phyloP scores from a whole-genome alignment of 1,140 invertebrate species.

The Drosophila virilis region DNA sequence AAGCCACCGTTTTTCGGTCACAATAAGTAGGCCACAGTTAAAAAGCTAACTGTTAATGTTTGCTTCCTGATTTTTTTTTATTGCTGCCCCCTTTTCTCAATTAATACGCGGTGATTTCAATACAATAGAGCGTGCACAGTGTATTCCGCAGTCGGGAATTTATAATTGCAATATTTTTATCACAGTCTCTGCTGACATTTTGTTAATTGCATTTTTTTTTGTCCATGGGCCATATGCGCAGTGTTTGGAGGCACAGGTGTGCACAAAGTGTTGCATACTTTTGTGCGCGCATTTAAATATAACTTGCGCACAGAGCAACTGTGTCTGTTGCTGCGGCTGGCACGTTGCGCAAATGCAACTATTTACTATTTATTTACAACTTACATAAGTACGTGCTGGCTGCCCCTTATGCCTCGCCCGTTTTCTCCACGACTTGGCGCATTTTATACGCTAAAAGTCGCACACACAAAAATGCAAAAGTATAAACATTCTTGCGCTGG shows the following conservation, averaged over 20 bases:
- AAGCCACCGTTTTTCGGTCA: too few relatives aligned
- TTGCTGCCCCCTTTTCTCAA: not conserved
- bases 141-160: not conserved
- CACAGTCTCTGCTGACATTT: not conserved
- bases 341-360: constrained; percentile 38
- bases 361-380: constrained; percentile 55
- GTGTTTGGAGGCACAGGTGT: not conserved
- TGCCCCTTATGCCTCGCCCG: not conserved
- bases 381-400: constrained; percentile 48
- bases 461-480: constrained; percentile 48
- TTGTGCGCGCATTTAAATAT: constrained; percentile 44
- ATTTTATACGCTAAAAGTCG: constrained; percentile 43
- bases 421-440: not conserved
- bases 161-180: not conserved
- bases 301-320: not conserved
- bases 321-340: constrained; percentile 4
- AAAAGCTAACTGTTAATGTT: too few relatives aligned
- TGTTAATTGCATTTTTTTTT: constrained; percentile 17
- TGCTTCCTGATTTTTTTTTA: too few relatives aligned
- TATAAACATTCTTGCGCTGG: constrained; percentile 76
- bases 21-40: too few relatives aligned
- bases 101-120: not conserved
- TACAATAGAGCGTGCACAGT: not conserved
- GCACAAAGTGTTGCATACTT: constrained; percentile 31
- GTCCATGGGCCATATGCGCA: constrained; percentile 3